These are phyloP conservation scores for Trematomus bernacchii DNA, from an alignment of 2,797 vertebrate species.

Conservation along the genomic window DNA sequence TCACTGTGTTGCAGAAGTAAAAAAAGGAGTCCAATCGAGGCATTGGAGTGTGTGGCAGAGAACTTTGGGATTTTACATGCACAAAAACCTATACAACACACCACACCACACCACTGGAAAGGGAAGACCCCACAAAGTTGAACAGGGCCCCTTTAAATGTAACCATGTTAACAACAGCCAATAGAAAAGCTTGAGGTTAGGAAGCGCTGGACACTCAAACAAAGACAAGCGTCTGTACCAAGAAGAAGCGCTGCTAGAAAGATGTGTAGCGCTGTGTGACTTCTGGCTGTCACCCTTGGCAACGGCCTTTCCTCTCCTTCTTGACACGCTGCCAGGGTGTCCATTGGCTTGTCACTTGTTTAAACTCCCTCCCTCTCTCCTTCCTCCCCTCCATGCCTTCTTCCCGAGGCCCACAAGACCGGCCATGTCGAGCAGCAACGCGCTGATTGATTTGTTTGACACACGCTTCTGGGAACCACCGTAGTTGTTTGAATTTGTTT, in stretches of 20 bases:
- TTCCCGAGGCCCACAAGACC: slow-evolving; percentile 40
- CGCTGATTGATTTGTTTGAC: slow-evolving; percentile 53
- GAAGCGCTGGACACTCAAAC: slow-evolving; percentile 21
- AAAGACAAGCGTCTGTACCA: slow-evolving; percentile 7
- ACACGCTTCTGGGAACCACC: slow-evolving; percentile 47
- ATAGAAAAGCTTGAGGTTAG: slow-evolving; percentile 2
- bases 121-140: neutral
- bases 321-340: slow-evolving; percentile 63
- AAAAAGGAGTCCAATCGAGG: too few relatives aligned
- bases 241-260: slow-evolving; percentile 17
- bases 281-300: slow-evolving; percentile 70
- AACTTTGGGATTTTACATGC: too few relatives aligned
- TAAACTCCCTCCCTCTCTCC: slow-evolving; percentile 10
- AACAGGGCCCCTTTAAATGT: neutral
- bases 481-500: slow-evolving; percentile 6
- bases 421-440: slow-evolving; percentile 39
- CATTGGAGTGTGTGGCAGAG: too few relatives aligned
- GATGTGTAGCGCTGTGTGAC: slow-evolving; percentile 51
- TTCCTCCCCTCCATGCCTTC: slow-evolving; percentile 10
- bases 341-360: slow-evolving; percentile 68
- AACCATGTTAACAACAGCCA: slow-evolving; percentile 11
- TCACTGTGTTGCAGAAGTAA: too few relatives aligned
- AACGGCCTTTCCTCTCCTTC: slow-evolving; percentile 46
- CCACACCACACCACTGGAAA: too few relatives aligned
- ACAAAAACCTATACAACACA: too few relatives aligned